phyloP scores from a whole-genome alignment of 2,113 vertebrate genomes.

The Rhinopithecus roxellana region DNA sequence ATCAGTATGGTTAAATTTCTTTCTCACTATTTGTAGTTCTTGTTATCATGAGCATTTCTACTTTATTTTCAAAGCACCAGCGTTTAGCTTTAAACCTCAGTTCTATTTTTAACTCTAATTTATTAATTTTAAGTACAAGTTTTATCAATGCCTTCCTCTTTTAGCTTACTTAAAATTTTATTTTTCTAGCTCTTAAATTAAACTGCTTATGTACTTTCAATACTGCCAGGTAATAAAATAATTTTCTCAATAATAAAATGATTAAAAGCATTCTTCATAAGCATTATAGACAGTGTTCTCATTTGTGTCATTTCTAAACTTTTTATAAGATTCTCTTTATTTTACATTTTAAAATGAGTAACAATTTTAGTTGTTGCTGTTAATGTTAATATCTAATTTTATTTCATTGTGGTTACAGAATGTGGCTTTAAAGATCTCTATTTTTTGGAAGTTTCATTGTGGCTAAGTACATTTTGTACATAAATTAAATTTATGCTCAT shows the following conservation, averaged over 20 bases:
- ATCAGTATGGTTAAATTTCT: not conserved
- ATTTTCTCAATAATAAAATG: slow-evolving; percentile 22
- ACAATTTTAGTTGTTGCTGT: not conserved
- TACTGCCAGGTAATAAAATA: not conserved
- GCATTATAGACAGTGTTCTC: not conserved
- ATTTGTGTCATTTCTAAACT: not conserved
- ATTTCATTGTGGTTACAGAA: slow-evolving; percentile 23
- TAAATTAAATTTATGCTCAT: slow-evolving; percentile 50
- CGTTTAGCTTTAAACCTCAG: not conserved
- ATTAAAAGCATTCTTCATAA: not conserved
- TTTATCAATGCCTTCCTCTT: not conserved
- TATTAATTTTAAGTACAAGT: not conserved
- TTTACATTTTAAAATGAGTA: slow-evolving; percentile 18
- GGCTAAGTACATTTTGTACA: slow-evolving; percentile 20
- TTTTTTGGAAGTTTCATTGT: slow-evolving; percentile 46
- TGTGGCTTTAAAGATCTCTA: slow-evolving; percentile 56
- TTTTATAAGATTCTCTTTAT: not conserved
- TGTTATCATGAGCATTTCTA: not conserved
- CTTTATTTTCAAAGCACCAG: not conserved
- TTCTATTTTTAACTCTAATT: slow-evolving; percentile 7
- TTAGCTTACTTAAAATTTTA: not conserved
- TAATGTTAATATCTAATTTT: slow-evolving; percentile 34
- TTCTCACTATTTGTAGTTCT: not conserved
- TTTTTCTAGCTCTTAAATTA: not conserved
- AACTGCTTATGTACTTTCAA: not conserved